A percentile compares a stretch with the other conserved stretches of the same genome.
phyloP scores from a whole-genome alignment of 2,797 vertebrate species.

The Dendrocincla tyrannina region DNA sequence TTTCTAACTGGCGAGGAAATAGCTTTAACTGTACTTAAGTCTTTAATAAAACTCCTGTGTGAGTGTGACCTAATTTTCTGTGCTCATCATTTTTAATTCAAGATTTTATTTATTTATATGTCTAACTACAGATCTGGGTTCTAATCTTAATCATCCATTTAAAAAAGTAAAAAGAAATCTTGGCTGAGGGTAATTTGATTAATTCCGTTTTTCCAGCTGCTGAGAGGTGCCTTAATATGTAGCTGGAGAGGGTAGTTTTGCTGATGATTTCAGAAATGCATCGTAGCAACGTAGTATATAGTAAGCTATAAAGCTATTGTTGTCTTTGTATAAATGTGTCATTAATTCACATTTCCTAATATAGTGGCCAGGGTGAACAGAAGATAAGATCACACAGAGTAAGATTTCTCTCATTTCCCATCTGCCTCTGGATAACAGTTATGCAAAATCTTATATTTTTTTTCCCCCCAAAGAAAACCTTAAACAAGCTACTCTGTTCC shows the following conservation, averaged over 20 bases:
- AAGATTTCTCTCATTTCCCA: neutral
- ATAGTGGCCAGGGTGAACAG: neutral
- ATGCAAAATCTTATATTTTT: neutral
- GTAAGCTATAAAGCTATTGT: neutral
- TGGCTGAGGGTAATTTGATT: neutral
- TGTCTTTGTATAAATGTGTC: neutral
- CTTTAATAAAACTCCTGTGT: neutral
- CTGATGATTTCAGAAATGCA: conserved; percentile 10
- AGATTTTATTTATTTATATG: neutral
- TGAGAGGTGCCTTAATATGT: neutral
- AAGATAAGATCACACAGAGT: neutral
- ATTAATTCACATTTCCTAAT: neutral
- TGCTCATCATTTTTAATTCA: neutral
- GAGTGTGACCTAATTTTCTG: neutral
- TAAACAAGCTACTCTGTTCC: neutral
- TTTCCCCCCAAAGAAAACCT: accelerated
- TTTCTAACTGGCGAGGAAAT: neutral
- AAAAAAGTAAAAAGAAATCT: neutral
- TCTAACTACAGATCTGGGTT: neutral
- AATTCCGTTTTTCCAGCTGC: neutral
- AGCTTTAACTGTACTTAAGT: neutral
- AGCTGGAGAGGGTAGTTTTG: neutral
- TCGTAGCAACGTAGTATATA: neutral
- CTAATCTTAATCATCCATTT: neutral
- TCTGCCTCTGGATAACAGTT: neutral